phyloP scores from a whole-genome alignment of 2,888 invertebrate genomes.

The Synanthedon formicaeformis region DNA sequence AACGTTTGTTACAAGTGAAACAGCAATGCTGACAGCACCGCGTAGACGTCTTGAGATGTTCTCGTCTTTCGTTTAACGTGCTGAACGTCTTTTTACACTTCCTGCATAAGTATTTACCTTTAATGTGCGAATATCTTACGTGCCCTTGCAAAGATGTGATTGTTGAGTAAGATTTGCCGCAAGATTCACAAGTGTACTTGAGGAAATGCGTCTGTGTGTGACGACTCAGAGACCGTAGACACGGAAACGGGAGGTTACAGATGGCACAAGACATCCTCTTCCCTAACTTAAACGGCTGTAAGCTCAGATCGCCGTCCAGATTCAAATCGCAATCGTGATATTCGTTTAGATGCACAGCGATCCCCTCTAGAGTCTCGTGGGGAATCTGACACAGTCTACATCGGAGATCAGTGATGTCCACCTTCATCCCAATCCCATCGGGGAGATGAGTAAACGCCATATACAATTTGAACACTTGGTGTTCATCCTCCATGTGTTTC shows the following conservation, averaged over 20 bases:
- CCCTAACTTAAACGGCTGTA: constrained; percentile 36
- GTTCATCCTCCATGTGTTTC: constrained; percentile 34
- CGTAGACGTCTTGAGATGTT: constrained; percentile 3
- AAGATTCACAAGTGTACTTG: constrained; percentile 50
- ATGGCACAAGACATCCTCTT: constrained; percentile 37
- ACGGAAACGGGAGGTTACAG: constrained; percentile 34
- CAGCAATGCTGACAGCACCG: constrained; percentile 4
- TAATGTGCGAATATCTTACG: constrained; percentile 20
- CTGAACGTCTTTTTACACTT: constrained; percentile 5
- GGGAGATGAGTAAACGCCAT: constrained; percentile 46
- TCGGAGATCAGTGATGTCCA: constrained; percentile 43
- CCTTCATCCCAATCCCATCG: constrained; percentile 45
- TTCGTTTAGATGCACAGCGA: constrained; percentile 34
- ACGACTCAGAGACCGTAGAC: constrained; percentile 42
- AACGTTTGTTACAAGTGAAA: constrained; percentile 5
- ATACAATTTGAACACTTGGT: constrained; percentile 34
- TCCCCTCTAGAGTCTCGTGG: constrained; percentile 28
- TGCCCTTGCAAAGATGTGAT: constrained; percentile 42
- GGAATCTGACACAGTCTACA: constrained; percentile 39
- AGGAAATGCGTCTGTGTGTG: constrained; percentile 51
- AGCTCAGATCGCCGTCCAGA: constrained; percentile 25
- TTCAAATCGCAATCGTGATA: constrained; percentile 33
- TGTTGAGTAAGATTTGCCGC: constrained; percentile 51
- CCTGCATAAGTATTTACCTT: background rate
- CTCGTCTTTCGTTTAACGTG: constrained; percentile 1